phyloP scores from a whole-genome alignment of 2,888 invertebrate genomes.

The Oxytorus armatus region DNA sequence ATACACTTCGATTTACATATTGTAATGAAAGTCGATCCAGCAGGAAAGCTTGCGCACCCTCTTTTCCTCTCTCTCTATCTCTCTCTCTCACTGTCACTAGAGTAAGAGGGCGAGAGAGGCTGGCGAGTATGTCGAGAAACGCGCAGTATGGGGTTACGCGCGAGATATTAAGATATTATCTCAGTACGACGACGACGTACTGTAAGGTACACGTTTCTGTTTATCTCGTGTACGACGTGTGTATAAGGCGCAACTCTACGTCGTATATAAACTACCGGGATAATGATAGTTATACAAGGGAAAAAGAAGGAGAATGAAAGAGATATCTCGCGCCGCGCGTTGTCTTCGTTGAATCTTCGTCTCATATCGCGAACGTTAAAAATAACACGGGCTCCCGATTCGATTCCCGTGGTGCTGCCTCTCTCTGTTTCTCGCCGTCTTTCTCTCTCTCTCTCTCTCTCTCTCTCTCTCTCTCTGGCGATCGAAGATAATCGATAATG shows the following conservation, averaged over 20 bases:
- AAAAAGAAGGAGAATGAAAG: conserved; percentile 2
- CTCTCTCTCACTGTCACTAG: neutral
- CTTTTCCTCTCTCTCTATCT: neutral
- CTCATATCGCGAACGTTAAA: conserved; percentile 29
- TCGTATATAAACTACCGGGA: conserved; percentile 65
- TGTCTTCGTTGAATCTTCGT: conserved; percentile 33
- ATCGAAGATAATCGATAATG: conserved; percentile 65
- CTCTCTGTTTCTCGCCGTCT: too few relatives aligned
- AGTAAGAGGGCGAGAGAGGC: conserved; percentile 17
- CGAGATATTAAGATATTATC: conserved; percentile 70
- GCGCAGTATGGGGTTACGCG: conserved; percentile 64
- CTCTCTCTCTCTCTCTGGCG: too few relatives aligned
- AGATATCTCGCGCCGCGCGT: conserved; percentile 26
- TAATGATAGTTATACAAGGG: conserved; percentile 75
- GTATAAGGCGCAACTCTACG: conserved; percentile 61
- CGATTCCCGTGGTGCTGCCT: conserved; percentile 44
- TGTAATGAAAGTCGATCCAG: conserved; percentile 48
- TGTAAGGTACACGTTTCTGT: conserved; percentile 71
- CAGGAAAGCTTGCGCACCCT: conserved; percentile 7
- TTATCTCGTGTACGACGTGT: conserved; percentile 61
- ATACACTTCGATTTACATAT: conserved; percentile 57
- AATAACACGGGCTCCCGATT: conserved; percentile 56
- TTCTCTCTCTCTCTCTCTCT: too few relatives aligned
- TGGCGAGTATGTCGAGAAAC: conserved; percentile 7
- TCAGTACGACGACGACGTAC: conserved; percentile 59